phyloP scores from a whole-genome alignment of 2,888 invertebrate species.

The Graphium colonna region DNA sequence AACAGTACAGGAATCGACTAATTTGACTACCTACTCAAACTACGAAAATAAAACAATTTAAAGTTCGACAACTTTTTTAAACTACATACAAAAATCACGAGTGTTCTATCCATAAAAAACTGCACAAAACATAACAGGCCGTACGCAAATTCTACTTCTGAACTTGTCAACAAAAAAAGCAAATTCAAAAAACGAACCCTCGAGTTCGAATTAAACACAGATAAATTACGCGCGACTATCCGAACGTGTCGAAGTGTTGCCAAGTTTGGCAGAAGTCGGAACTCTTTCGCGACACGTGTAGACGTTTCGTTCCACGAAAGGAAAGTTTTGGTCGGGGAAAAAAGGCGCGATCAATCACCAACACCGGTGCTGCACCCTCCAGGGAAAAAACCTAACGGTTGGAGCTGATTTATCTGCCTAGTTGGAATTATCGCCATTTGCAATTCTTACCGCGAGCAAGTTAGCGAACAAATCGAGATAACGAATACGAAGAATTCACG shows the following conservation, averaged over 20 bases:
- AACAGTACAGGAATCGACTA: too few species aligned
- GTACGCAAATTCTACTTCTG: too few species aligned
- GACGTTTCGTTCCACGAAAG: slow-evolving; percentile 29
- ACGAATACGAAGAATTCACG: slow-evolving; percentile 48
- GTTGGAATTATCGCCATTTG: slow-evolving; percentile 79
- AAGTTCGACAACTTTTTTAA: too few species aligned
- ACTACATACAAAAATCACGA: too few species aligned
- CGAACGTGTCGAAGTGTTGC: slow-evolving; percentile 41
- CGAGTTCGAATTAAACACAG: slow-evolving; percentile 39
- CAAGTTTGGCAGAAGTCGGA: slow-evolving; percentile 17
- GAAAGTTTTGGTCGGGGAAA: slow-evolving; percentile 56
- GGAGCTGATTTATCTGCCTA: slow-evolving; percentile 74
- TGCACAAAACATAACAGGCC: too few species aligned
- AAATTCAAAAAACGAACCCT: neutral
- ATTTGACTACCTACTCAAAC: too few species aligned
- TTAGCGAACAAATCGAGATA: slow-evolving; percentile 65
- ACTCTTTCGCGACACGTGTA: slow-evolving; percentile 60
- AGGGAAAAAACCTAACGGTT: slow-evolving; percentile 67
- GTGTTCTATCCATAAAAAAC: too few species aligned
- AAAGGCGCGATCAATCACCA: slow-evolving; percentile 68
- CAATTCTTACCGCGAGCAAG: slow-evolving; percentile 69
- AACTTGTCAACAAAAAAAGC: neutral
- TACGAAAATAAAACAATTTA: too few species aligned
- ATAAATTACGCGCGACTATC: slow-evolving; percentile 40
- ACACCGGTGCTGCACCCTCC: slow-evolving; percentile 57